Percentiles rank a stretch among this genome's conserved stretches.
phyloP scores from a whole-genome alignment of 2,888 invertebrate genomes.

The Neocrepidodera transversa region DNA sequence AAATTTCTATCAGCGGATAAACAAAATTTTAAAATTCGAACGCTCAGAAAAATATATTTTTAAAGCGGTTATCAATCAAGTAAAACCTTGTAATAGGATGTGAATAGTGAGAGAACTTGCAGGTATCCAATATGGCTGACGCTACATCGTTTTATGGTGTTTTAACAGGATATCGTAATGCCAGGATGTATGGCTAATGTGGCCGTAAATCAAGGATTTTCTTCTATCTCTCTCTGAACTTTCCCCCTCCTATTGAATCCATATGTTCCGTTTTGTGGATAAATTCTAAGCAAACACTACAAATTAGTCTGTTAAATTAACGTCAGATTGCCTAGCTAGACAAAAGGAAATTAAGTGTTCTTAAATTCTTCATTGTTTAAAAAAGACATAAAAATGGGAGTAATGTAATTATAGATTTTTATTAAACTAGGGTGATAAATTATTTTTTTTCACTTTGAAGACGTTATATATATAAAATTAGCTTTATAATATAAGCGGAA shows the following conservation, averaged over 20 bases:
- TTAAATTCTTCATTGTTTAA: too few relatives aligned
- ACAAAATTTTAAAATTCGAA: constrained; percentile 41
- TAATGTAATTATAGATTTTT: too few relatives aligned
- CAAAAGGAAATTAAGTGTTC: too few relatives aligned
- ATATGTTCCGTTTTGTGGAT: neutral
- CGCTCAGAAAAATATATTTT: constrained; percentile 22
- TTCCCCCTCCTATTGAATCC: neutral
- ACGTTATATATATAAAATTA: too few relatives aligned
- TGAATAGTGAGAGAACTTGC: constrained; percentile 40
- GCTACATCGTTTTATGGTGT: constrained; percentile 51
- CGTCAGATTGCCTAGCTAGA: too few relatives aligned
- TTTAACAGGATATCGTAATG: constrained; percentile 52
- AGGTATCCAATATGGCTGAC: constrained; percentile 30
- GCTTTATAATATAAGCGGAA: too few relatives aligned
- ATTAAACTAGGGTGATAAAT: too few relatives aligned
- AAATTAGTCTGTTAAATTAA: too few relatives aligned
- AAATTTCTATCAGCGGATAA: constrained; percentile 41
- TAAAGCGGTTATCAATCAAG: constrained; percentile 50
- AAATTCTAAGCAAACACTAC: neutral
- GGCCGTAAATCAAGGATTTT: constrained; percentile 57
- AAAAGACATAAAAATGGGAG: too few relatives aligned
- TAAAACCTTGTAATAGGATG: constrained; percentile 54
- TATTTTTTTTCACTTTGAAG: too few relatives aligned
- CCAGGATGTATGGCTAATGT: constrained; percentile 52
- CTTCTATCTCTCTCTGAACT: constrained; percentile 6